Evolutionary conservation across 2,113 vertebrate genomes (phyloP), one percentile per base, ranked within the genome.

Genomic region (Delphinus delphis): DNA sequence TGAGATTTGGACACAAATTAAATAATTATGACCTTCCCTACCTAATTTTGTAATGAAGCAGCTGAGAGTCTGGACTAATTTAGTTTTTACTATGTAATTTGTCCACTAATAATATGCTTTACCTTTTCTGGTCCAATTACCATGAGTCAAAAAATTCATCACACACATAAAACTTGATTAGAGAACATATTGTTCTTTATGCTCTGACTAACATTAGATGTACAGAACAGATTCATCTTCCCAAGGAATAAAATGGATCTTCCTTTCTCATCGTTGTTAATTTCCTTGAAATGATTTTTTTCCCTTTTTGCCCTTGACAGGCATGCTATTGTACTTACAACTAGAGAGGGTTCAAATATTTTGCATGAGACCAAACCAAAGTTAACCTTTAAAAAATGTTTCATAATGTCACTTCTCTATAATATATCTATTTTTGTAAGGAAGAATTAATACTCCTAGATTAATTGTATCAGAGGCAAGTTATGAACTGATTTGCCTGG

Each of bases 41-140:
- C 65, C 38, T 97, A 71, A 68, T 96, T 93, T 88, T 85, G 65
- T 91, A 91, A 91, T 67, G 65, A 95, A 65, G 50, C 82, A 76
- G 28, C 33, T 81, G 60, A 94, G 73, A 88, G 12, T 87, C 58
- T 84, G 83, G 76, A 47, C 73, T 90, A 70, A 96, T 89, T 90
- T 88, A 81, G 67, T 90, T 97, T 92, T 96, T 87, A 80, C 44
- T 84, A 2, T 96, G 23, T 63, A 89, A 97, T 90, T 95, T 87
- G 70, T 70, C 44, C 47, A 76, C n/a, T 92, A 90, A 68, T 92
- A 83, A 44, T 76, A 83, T 38, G 15, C 81, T 95, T 96, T 94
- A 88, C 38, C 17, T 92, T 88, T 95, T 86, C 63, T 76, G 13
- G 31, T 74, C 25, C 47, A 87, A 41, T 76, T 85, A 76, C 18